These are phyloP conservation scores for Phrixothrix hirtus DNA, from an alignment of 2,888 invertebrate genomes.

Conservation along the genomic window DNA sequence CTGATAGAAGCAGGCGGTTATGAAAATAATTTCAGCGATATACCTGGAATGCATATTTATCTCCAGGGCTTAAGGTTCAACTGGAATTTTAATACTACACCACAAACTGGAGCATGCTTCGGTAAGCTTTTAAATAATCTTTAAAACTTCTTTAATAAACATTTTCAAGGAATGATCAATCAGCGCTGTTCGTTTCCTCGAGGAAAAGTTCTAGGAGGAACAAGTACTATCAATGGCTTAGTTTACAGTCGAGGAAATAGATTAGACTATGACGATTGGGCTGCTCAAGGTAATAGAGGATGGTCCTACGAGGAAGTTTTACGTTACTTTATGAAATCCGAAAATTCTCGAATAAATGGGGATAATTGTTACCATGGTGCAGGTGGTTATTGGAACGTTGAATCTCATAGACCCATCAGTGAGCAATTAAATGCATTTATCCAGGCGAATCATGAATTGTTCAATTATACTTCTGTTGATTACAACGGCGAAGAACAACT, in stretches of 20 bases:
- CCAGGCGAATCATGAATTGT: conserved; percentile 64
- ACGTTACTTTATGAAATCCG: conserved; percentile 47
- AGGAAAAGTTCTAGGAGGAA: conserved; percentile 36
- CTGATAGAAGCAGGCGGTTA: conserved; percentile 65
- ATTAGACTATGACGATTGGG: conserved; percentile 34
- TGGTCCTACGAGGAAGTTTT: conserved; percentile 55
- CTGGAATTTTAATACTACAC: conserved; percentile 21
- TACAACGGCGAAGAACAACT: conserved; percentile 65
- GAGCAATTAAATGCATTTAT: conserved; percentile 65
- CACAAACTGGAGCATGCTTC: conserved; percentile 5
- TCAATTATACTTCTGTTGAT: conserved; percentile 61
- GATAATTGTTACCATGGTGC: conserved; percentile 68
- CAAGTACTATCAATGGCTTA: conserved; percentile 35
- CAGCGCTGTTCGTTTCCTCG: conserved; percentile 29
- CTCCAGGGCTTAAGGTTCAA: conserved; percentile 18
- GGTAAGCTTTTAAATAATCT: conserved; percentile 4
- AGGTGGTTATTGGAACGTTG: conserved; percentile 69
- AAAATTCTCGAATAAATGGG: conserved; percentile 51
- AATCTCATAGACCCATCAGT: conserved; percentile 64
- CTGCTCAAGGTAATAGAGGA: conserved; percentile 47
- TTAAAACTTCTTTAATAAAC: background rate
- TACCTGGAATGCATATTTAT: conserved; percentile 17
- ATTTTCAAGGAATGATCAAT: conserved; percentile 35
- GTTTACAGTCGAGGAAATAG: conserved; percentile 35
- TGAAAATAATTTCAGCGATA: conserved; percentile 17